Conservation (phyloP, 1,140 invertebrate genomes). For the Nebria ingens region DNA sequence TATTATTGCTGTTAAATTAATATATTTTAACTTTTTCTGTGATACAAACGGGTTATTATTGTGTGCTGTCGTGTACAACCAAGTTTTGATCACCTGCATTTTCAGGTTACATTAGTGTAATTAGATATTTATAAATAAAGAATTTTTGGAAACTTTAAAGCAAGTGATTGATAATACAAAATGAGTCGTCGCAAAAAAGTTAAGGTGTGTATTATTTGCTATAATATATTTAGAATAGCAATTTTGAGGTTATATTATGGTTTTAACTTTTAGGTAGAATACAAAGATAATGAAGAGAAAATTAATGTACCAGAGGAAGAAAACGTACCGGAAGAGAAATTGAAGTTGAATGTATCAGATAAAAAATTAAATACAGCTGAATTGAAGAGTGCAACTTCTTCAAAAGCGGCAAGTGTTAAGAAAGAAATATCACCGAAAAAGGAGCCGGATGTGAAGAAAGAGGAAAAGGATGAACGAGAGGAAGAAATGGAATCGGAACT, state of each 20-base stretch:
- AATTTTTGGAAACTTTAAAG: not conserved
- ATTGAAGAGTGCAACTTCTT: slow-evolving; percentile 18
- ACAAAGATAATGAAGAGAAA: slow-evolving; percentile 57
- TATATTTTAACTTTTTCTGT: no score
- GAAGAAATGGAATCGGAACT: slow-evolving; percentile 36
- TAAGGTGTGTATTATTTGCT: slow-evolving; percentile 39
- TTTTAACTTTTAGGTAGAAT: slow-evolving; percentile 46
- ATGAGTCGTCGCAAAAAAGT: slow-evolving; percentile 58
- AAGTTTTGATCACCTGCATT: no score
- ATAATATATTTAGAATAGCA: no score
- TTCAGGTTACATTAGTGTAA: no score
- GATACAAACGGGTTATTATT: no score
- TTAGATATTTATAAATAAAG: slow-evolving; percentile 1
- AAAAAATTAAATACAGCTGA: slow-evolving; percentile 39
- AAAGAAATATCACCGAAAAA: slow-evolving; percentile 12
- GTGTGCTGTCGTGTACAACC: no score
- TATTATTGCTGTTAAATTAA: no score
- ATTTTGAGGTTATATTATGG: slow-evolving; percentile 21
- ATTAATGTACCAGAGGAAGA: slow-evolving; percentile 50
- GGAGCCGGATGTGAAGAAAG: slow-evolving; percentile 33
- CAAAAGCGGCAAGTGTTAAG: slow-evolving; percentile 15
- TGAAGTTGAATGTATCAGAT: slow-evolving; percentile 21
- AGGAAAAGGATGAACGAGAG: slow-evolving; percentile 40
- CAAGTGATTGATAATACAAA: slow-evolving; percentile 19
- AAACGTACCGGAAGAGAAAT: slow-evolving; percentile 38